Evolutionary conservation across 1,140 invertebrate genomes (phyloP).

Genomic region (Macrosteles quadrilineatus): DNA sequence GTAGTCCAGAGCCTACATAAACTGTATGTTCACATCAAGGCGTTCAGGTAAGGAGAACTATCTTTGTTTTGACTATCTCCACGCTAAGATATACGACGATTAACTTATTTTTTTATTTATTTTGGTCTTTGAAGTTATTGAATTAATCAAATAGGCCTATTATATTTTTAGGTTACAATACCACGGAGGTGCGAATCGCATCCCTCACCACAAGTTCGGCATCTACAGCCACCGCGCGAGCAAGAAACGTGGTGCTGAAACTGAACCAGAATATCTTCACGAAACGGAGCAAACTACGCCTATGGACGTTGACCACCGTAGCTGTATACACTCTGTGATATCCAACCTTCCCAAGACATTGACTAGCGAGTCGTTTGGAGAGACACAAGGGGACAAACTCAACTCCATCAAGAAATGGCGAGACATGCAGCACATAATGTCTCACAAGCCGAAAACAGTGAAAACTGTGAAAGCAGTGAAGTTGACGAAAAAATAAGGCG

Average conservation of each 20-base stretch:
- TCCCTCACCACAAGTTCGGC: constrained; percentile 13
- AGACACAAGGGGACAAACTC: constrained; percentile 14
- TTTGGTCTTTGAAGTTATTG: no score
- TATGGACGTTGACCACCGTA: no score
- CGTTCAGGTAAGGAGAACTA: no score
- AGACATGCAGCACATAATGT: neutral
- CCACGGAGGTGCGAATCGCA: neutral
- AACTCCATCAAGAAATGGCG: constrained; percentile 8
- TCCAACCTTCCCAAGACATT: neutral
- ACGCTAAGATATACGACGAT: no score
- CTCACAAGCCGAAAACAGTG: no score
- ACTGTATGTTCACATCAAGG: no score
- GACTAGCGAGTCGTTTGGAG: neutral
- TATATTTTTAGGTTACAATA: neutral
- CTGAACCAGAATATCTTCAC: neutral
- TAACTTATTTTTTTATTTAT: no score
- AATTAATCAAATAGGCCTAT: no score
- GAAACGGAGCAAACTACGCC: neutral
- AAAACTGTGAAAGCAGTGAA: no score
- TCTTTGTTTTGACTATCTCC: no score
- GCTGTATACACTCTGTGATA: neutral
- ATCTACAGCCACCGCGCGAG: constrained; percentile 9
- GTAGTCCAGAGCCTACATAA: no score
- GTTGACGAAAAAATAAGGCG: no score
- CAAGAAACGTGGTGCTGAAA: neutral